Percentiles rank a stretch among this genome's conserved stretches.
Evolutionary conservation across 2,797 vertebrate genomes (phyloP).

Genomic region (Liasis olivaceus): DNA sequence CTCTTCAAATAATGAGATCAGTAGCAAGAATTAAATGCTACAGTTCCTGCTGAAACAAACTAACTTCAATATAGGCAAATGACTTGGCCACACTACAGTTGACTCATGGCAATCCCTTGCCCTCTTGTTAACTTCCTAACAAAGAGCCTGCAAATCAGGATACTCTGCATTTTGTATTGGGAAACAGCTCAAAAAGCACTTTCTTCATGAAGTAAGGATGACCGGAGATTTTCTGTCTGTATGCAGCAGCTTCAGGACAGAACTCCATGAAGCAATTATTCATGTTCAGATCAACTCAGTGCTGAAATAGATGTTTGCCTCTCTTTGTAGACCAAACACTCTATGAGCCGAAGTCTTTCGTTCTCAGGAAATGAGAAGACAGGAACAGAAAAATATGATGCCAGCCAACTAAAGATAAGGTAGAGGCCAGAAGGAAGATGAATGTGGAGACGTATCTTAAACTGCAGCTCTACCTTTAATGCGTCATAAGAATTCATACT

Average conservation of each 20-base stretch:
- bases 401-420: constrained; percentile 57
- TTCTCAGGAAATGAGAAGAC: constrained; percentile 24
- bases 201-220: neutral
- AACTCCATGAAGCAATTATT: neutral
- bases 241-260: neutral
- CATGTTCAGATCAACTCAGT: neutral
- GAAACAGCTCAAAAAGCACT: neutral
- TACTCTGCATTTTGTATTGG: neutral
- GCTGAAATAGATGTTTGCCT: neutral
- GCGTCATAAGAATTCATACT: constrained; percentile 44
- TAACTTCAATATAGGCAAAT: neutral
- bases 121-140: neutral
- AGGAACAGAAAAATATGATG: constrained; percentile 14
- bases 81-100: neutral
- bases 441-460: constrained; percentile 62
- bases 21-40: constrained; percentile 19
- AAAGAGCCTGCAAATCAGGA: neutral
- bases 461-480: constrained; percentile 48
- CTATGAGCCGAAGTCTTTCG: neutral
- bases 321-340: neutral
- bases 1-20: neutral
- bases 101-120: accelerated
- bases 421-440: constrained; percentile 53
- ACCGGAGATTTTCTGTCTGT: neutral
- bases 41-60: neutral